Evolutionary conservation across 2,797 vertebrate species (phyloP).

Genomic region (Pyrocephalus nanus): DNA sequence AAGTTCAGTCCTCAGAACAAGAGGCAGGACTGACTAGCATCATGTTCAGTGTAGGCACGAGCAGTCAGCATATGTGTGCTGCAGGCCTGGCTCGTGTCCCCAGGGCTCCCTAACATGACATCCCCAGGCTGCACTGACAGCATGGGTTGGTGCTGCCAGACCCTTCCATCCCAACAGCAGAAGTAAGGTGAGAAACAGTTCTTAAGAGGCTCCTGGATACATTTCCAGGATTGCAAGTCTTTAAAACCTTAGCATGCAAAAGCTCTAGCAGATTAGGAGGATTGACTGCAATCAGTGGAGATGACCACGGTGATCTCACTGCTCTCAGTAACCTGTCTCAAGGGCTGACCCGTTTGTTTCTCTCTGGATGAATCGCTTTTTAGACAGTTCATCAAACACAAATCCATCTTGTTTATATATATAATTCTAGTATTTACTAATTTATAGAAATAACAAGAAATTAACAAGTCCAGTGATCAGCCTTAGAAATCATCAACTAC

Average conservation of each 20-base stretch:
- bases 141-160: accelerated
- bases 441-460: background rate
- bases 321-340: background rate
- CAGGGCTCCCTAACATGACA: background rate
- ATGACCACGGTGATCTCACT: background rate
- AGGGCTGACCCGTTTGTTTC: background rate
- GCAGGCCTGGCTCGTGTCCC: background rate
- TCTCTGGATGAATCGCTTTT: background rate
- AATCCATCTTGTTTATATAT: background rate
- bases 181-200: background rate
- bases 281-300: background rate
- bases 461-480: background rate
- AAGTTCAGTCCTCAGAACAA: background rate
- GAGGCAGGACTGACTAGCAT: background rate
- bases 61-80: background rate
- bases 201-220: background rate
- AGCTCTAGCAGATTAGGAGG: background rate
- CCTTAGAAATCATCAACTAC: background rate
- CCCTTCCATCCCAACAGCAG: background rate
- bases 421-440: background rate
- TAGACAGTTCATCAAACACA: background rate
- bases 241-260: background rate
- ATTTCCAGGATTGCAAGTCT: background rate
- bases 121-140: background rate
- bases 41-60: background rate